These are phyloP conservation scores for Tragelaphus eurycerus DNA, from an alignment of 2,797 vertebrate genomes.

Conservation along the genomic window DNA sequence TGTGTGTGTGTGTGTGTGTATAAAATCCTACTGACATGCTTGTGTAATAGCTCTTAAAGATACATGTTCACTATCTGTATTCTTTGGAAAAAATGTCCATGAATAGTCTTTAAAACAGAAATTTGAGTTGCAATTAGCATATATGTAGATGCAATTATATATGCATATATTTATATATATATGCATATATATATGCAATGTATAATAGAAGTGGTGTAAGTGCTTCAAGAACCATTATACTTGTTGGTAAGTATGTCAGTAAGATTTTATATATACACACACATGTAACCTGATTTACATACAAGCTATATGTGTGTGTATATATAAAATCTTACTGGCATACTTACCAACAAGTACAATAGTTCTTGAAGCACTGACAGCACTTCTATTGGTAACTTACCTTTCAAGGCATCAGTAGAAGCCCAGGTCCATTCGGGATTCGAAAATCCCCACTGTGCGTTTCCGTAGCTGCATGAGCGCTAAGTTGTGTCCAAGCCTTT, in stretches of 20 bases:
- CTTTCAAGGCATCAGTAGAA: accelerated
- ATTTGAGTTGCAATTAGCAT: not conserved
- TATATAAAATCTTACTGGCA: not conserved
- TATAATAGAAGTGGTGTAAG: not conserved
- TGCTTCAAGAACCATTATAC: too few relatives aligned
- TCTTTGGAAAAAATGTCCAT: not conserved
- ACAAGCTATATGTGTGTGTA: not conserved
- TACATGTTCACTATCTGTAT: not conserved
- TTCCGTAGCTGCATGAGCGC: accelerated
- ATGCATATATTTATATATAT: too few relatives aligned
- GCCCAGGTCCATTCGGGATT: too few relatives aligned
- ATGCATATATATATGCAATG: too few relatives aligned
- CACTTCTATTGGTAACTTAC: not conserved
- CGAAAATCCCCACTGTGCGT: accelerated
- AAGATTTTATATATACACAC: not conserved
- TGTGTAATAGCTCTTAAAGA: too few relatives aligned
- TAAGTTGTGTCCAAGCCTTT: not conserved
- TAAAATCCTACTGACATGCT: too few relatives aligned
- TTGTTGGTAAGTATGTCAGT: accelerated
- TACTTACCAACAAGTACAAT: not conserved
- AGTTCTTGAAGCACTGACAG: accelerated
- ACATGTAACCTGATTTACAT: not conserved
- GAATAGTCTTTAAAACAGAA: not conserved
- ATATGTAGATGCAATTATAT: too few relatives aligned
- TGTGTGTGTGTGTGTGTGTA: too few relatives aligned